Evolutionary conservation across 2,888 invertebrate genomes (phyloP), one percentile per base, ranked within the genome.

Genomic region (Dioctria rufipes): DNA sequence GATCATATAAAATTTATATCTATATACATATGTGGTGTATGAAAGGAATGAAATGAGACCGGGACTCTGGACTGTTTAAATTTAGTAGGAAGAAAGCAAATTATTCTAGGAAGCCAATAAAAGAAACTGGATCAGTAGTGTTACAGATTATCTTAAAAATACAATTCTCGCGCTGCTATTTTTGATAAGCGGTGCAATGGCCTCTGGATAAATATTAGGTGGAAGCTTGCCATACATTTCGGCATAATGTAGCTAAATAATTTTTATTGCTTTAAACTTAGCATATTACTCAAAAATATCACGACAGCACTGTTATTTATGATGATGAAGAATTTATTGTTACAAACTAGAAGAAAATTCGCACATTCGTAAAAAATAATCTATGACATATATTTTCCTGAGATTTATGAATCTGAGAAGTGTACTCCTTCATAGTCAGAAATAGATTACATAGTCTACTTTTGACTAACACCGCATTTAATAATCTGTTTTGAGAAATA

Each of bases 261-360:
- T 73, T 25, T 73, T 73, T 73, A 73, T 73, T 73, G 73, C 58
- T 43, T 13, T 58, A 73, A 73, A 73, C 51, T 60, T 73, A 58
- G 58, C n/a, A 25, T 51, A 73, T 73, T 73, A 73, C 51, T 73
- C 73, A 73, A 73, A 73, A 73, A 73, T 58, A 73, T 73, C 73
- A 60, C 58, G 60, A 58, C 73, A 73, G 73, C 11, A 6, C 65
- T 40, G 58, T 58, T 58, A 25, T 73, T 39, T 51, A 42, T n/a
- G 73, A n/a, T 42, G 58, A n/a, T 39, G 58, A 73, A 60, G 40
- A 58, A 73, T 73, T 73, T 73, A 73, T 42, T 40, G 73, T 25
- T 58, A 42, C 58, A 40, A 73, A 73, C 13, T 73, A 51, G 73
- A 58, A 9, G 58, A 73, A 73, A 42, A 73, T 58, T 73, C 43